Evolutionary conservation across 2,113 vertebrate species (phyloP).

Genomic region (Oreochromis tanganicae): DNA sequence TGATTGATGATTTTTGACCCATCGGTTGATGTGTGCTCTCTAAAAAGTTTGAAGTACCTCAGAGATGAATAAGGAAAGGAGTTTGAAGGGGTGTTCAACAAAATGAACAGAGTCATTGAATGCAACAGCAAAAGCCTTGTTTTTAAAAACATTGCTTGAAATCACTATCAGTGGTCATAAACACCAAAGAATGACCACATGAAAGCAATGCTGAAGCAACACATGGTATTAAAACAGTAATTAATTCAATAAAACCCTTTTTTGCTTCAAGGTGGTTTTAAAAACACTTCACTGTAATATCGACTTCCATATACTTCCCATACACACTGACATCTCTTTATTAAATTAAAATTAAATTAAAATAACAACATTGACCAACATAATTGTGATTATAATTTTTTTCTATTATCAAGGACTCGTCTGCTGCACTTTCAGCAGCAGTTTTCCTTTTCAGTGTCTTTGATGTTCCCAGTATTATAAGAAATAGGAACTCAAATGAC

Average conservation of each 20-base stretch:
- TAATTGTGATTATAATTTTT: neutral
- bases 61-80: neutral
- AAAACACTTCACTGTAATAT: neutral
- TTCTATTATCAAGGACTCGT: neutral
- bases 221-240: neutral
- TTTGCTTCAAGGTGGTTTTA: neutral
- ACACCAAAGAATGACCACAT: neutral
- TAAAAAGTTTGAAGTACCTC: accelerated
- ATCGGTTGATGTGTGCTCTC: neutral
- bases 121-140: neutral
- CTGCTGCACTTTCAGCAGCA: neutral
- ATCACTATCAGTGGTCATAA: neutral
- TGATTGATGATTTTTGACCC: neutral
- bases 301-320: neutral
- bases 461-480: neutral
- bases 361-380: neutral
- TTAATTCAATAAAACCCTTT: neutral
- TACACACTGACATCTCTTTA: neutral
- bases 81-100: neutral
- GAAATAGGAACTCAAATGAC: neutral
- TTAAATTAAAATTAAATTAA: neutral
- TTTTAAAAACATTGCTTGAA: neutral
- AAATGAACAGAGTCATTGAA: neutral
- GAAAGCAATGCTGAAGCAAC: neutral
- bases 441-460: neutral